Conservation (phyloP, 1,140 invertebrate genomes). For the Nasonia giraulti region DNA sequence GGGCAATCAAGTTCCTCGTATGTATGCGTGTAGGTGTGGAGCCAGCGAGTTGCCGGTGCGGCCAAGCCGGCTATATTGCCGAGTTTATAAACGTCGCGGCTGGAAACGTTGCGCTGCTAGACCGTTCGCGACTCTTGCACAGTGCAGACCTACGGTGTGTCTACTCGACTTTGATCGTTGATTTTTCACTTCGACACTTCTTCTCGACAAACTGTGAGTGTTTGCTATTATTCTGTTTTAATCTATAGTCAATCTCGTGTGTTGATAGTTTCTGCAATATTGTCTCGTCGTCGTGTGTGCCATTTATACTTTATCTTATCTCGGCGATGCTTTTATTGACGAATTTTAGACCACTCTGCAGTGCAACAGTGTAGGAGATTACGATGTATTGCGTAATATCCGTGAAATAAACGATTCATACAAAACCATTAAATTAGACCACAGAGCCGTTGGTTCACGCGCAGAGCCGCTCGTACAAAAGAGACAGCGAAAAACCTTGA, state of each 20-base stretch:
- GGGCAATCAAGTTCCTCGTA: not conserved
- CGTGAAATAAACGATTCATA: too few species aligned
- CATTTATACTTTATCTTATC: too few species aligned
- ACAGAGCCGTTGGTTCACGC: too few species aligned
- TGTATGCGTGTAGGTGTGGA: not conserved
- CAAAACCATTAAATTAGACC: too few species aligned
- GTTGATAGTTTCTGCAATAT: too few species aligned
- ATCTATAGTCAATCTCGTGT: not conserved
- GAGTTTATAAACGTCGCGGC: conserved; percentile 20
- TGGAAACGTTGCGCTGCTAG: not conserved
- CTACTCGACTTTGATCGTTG: not conserved
- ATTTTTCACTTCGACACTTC: not conserved
- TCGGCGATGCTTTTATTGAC: too few species aligned
- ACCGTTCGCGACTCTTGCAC: conserved; percentile 10
- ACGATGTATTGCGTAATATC: too few species aligned
- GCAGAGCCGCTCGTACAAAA: too few species aligned
- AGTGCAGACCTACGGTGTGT: not conserved
- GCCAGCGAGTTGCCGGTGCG: not conserved
- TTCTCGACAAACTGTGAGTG: not conserved
- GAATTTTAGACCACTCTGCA: too few species aligned
- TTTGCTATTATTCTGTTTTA: not conserved
- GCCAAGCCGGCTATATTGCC: not conserved
- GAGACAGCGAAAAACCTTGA: too few species aligned
- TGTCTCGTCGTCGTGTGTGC: too few species aligned
- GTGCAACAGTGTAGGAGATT: too few species aligned